phyloP scores from a whole-genome alignment of 2,113 vertebrate genomes.

The Chascanopsetta lugubris region DNA sequence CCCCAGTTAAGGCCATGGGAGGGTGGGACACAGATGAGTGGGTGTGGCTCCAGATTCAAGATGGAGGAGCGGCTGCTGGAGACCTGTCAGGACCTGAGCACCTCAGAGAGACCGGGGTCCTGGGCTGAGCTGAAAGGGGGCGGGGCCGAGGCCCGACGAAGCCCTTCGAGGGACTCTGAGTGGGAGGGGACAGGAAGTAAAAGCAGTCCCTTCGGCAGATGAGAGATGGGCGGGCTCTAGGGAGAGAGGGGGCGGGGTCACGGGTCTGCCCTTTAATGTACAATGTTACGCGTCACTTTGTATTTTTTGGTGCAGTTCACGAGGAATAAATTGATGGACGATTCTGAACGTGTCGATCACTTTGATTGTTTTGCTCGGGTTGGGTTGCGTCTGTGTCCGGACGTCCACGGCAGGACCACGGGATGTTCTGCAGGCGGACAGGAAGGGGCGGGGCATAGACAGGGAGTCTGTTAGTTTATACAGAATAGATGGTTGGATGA shows the following conservation, averaged over 20 bases:
- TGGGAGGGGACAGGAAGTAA: slow-evolving; percentile 8
- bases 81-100: slow-evolving; percentile 44
- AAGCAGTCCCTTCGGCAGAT: slow-evolving; percentile 54
- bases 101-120: slow-evolving; percentile 37
- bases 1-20: slow-evolving; percentile 61
- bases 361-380: slow-evolving; percentile 66
- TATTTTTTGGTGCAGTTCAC: slow-evolving; percentile 69
- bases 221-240: slow-evolving; percentile 15
- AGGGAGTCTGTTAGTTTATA: not conserved
- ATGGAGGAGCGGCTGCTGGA: slow-evolving; percentile 37
- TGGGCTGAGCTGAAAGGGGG: slow-evolving; percentile 1
- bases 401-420: slow-evolving; percentile 67
- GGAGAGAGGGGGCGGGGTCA: slow-evolving; percentile 16
- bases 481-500: too few relatives aligned
- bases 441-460: slow-evolving; percentile 13
- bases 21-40: slow-evolving; percentile 44
- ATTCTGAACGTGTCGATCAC: slow-evolving; percentile 60
- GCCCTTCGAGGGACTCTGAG: slow-evolving; percentile 42
- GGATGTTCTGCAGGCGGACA: slow-evolving; percentile 66
- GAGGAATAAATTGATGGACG: slow-evolving; percentile 59
- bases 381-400: slow-evolving; percentile 73
- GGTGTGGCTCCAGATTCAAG: slow-evolving; percentile 44
- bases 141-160: slow-evolving; percentile 24
- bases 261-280: slow-evolving; percentile 44
- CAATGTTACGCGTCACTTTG: slow-evolving; percentile 38